Base-by-base conservation (phyloP, 1,140 invertebrate genomes). In the Tribolium madens region DNA sequence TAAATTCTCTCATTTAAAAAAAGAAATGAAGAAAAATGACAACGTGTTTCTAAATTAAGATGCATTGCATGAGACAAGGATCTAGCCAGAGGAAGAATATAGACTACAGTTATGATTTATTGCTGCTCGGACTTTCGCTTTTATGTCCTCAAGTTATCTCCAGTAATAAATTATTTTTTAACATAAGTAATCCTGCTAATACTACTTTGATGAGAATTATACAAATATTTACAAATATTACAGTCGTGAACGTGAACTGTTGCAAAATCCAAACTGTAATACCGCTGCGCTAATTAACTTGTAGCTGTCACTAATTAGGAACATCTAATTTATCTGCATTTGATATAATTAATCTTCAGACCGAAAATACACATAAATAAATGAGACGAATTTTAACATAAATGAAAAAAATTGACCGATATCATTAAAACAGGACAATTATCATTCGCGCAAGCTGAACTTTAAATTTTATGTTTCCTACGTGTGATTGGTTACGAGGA, bases 61-160 rank as follows among this genome's bases (percentile, higher is more conserved):
- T 57, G 52, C 52, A 57, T 57, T 57, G 52, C 52, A 57, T 26
- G 52, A 57, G 52, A 57, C 52, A 57, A 57, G 52, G 52, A 57
- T 57, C 52, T 57, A 57, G 52, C 52, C 52, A 57, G 52, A 57
- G 52, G 52, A 57, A 57, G 17, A 57, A 57, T 57, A 57, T 57
- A 57, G 52, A 57, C 52, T 57, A 57, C 15, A 57, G 52, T 57
- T 57, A 57, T 57, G 52, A 57, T 57, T 57, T 57, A 57, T 57
- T 57, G 52, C 52, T 26, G 14, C 18, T 57, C 52, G 52, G 52
- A 57, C 52, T 57, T 57, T 57, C 52, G 52, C 52, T 57, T 57
- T 57, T 57, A 57, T 57, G 52, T 57, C 52, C 52, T 18, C 52
- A 57, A 57, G 52, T 57, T 57, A 57, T 57, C 52, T 57, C 52